Conservation (phyloP, 2,113 vertebrate genomes). For the Zosterops lateralis region DNA sequence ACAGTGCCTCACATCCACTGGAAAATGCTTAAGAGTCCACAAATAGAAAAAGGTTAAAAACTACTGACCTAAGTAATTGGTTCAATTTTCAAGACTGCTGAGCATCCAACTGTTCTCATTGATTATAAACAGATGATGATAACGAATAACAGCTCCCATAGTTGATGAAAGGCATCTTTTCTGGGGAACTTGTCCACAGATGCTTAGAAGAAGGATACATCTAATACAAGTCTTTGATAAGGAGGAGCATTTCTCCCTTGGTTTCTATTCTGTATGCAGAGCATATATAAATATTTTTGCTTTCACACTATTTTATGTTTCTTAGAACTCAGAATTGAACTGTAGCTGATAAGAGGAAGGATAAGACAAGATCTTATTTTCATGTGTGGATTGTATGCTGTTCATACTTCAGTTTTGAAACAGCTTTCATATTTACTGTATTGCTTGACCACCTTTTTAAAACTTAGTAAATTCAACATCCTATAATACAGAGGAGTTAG, state of each 20-base stretch:
- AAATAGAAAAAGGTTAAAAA: conserved; percentile 67
- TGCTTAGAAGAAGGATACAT: conserved; percentile 37
- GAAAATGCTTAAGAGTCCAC: conserved; percentile 47
- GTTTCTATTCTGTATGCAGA: conserved; percentile 51
- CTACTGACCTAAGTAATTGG: conserved; percentile 66
- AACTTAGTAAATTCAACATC: background rate
- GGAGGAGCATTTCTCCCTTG: conserved; percentile 43
- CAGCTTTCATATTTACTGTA: background rate
- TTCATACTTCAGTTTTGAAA: background rate
- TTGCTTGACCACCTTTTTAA: background rate
- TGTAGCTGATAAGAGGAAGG: conserved; percentile 6
- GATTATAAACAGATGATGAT: conserved; percentile 69
- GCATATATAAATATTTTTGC: conserved; percentile 28
- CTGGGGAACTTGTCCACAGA: conserved; percentile 46
- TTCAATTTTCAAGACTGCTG: conserved; percentile 64
- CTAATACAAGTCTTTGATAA: conserved; percentile 57
- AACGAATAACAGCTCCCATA: conserved; percentile 59
- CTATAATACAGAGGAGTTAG: background rate
- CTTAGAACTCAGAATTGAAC: conserved; percentile 13
- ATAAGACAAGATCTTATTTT: conserved; percentile 29
- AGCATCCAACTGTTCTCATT: conserved; percentile 60
- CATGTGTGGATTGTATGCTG: background rate
- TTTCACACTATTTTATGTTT: conserved; percentile 16
- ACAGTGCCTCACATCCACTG: background rate
- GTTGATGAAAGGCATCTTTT: conserved; percentile 59